Percentiles rank a stretch among this genome's conserved stretches.
These are phyloP conservation scores for Aphodius granarius DNA, from an alignment of 2,888 invertebrate species.

Conservation along the genomic window DNA sequence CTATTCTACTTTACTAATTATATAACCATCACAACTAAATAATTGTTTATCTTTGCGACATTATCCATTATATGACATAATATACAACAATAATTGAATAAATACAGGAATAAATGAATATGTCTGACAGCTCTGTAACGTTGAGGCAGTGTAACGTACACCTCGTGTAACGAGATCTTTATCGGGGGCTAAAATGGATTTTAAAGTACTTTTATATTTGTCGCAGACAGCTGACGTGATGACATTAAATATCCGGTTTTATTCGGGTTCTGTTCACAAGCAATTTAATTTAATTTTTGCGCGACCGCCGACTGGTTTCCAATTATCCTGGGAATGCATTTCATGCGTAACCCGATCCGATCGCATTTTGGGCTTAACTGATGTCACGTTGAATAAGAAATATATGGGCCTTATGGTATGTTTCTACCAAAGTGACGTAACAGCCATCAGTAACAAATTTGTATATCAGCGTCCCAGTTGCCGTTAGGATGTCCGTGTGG, in stretches of 20 bases:
- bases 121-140: neutral
- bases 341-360: neutral
- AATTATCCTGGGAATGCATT: neutral
- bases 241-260: constrained; percentile 41
- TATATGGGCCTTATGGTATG: too few species aligned
- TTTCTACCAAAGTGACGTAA: too few species aligned
- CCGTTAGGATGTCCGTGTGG: constrained; percentile 3
- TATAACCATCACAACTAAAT: too few species aligned
- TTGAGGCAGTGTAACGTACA: constrained; percentile 1
- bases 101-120: neutral
- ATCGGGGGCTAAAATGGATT: constrained; percentile 43
- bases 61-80: too few species aligned
- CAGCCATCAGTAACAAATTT: constrained; percentile 9
- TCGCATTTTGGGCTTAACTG: neutral
- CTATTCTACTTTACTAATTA: too few species aligned
- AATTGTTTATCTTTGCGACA: too few species aligned
- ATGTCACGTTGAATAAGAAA: neutral
- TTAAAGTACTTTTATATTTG: constrained; percentile 44
- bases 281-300: neutral
- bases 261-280: constrained; percentile 17
- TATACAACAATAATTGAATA: too few species aligned
- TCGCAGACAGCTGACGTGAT: constrained; percentile 41
- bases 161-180: constrained; percentile 36
- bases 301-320: neutral
- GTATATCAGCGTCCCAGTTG: constrained; percentile 3